Evolutionary conservation across 2,113 vertebrate genomes (phyloP).

Genomic region (Antigone vipio): DNA sequence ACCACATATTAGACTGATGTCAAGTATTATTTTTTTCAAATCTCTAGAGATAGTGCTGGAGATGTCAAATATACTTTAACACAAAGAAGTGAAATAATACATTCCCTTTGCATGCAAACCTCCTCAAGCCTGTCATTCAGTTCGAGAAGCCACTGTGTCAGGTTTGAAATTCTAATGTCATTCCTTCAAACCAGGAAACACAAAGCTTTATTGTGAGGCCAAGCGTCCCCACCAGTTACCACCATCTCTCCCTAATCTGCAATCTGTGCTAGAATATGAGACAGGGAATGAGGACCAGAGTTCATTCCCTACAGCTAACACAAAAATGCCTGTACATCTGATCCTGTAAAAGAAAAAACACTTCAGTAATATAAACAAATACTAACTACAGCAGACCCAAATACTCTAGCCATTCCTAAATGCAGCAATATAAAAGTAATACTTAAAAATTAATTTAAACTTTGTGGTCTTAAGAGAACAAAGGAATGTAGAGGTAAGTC

Average conservation of each 20-base stretch:
- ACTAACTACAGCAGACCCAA: neutral
- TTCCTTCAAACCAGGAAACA: neutral
- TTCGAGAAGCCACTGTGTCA: neutral
- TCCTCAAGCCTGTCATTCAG: neutral
- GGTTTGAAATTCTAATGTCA: slow-evolving; percentile 11
- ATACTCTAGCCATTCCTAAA: neutral
- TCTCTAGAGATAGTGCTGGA: neutral
- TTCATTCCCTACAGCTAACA: neutral
- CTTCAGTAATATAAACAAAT: neutral
- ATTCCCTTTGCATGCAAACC: neutral
- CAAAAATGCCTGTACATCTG: neutral
- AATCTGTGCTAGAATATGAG: neutral
- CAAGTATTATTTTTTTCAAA: neutral
- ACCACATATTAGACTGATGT: neutral
- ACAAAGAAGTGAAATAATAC: neutral
- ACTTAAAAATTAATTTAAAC: neutral
- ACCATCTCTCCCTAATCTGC: neutral
- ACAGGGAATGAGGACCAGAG: neutral
- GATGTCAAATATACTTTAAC: neutral
- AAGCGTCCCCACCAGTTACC: neutral
- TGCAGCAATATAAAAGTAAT: neutral
- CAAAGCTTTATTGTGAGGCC: slow-evolving; percentile 18
- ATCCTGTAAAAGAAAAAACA: neutral
- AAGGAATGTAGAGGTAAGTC: neutral
- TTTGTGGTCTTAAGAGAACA: neutral